A percentile compares a stretch with the other conserved stretches of the same genome.
phyloP scores from a whole-genome alignment of 2,888 invertebrate genomes.

The Pegoplata infirma region DNA sequence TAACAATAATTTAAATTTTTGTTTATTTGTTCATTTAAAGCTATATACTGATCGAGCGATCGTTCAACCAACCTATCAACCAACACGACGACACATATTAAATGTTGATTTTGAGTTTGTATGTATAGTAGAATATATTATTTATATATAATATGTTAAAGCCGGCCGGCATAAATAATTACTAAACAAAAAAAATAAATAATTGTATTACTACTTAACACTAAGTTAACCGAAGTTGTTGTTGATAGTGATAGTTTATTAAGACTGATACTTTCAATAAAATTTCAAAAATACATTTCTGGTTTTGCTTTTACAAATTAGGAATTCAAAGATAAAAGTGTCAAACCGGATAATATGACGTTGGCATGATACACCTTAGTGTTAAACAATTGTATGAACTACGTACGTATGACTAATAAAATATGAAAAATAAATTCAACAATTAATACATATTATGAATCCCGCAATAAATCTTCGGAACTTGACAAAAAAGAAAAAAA shows the following conservation, averaged over 20 bases:
- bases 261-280: no score
- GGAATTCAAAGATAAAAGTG: no score
- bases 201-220: no score
- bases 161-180: constrained; percentile 45
- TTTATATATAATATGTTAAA: background rate
- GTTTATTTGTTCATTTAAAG: background rate
- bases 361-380: no score
- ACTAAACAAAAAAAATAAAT: background rate
- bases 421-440: background rate
- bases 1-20: background rate
- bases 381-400: no score
- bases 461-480: background rate
- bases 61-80: background rate
- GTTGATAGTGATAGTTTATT: no score
- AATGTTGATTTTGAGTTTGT: background rate
- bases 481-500: background rate
- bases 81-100: background rate
- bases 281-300: no score
- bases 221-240: no score
- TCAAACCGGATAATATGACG: no score
- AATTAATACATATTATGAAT: background rate
- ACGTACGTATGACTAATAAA: background rate
- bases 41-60: background rate
- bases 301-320: no score
- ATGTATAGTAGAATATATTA: background rate